These are phyloP conservation scores for Ranitomeya imitator DNA, from an alignment of 2,113 vertebrate species.

Conservation along the genomic window DNA sequence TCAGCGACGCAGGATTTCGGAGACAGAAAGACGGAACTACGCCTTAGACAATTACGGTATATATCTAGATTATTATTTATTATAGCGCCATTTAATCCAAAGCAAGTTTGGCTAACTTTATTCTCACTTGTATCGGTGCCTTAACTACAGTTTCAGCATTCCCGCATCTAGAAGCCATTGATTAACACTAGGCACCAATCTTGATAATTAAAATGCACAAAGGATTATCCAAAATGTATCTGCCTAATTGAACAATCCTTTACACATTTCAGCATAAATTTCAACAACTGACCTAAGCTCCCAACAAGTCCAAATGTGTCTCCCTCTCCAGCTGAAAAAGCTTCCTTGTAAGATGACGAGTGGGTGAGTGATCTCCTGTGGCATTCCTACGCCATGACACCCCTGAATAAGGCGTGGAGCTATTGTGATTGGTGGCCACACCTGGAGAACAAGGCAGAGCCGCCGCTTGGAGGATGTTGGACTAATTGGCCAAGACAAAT, in stretches of 20 bases:
- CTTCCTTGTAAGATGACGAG: neutral
- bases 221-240: neutral
- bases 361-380: neutral
- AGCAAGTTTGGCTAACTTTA: no score
- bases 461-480: neutral
- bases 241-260: neutral
- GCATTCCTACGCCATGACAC: neutral
- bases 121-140: no score
- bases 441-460: slow-evolving; percentile 28
- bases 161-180: neutral
- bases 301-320: neutral
- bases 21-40: no score
- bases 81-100: no score
- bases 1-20: no score
- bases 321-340: slow-evolving; percentile 21
- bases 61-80: no score
- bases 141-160: neutral
- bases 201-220: neutral
- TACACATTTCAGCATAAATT: neutral
- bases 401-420: slow-evolving; percentile 12
- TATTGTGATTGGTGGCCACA: slow-evolving; percentile 39
- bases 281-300: neutral
- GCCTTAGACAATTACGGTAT: no score
- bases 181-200: neutral
- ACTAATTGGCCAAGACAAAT: slow-evolving; percentile 39